phyloP scores from a whole-genome alignment of 2,113 vertebrate genomes.

The Coracopsis vasa region DNA sequence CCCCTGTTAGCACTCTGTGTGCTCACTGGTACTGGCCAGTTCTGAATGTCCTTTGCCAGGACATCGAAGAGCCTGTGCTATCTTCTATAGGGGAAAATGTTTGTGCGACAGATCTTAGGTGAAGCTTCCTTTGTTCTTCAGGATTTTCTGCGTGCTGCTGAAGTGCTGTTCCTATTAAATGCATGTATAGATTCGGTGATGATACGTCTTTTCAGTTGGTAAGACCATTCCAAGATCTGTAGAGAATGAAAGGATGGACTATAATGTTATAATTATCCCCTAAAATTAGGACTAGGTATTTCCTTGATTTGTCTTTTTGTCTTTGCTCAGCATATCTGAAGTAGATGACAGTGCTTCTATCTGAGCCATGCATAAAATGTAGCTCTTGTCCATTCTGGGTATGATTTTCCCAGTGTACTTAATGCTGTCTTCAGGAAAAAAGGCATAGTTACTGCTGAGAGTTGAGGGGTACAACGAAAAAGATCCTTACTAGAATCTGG shows the following conservation, averaged over 20 bases:
- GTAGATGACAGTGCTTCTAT: not conserved
- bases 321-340: not conserved
- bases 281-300: not conserved
- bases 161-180: not conserved
- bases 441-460: not conserved
- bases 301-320: not conserved
- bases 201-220: not conserved
- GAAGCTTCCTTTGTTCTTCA: not conserved
- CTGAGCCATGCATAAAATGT: not conserved
- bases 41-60: not conserved
- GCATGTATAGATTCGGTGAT: not conserved
- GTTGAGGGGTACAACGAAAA: not conserved
- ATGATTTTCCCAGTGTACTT: not conserved
- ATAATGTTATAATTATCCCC: not conserved
- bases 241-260: not conserved
- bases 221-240: not conserved
- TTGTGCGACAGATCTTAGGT: not conserved
- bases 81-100: not conserved
- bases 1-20: not conserved
- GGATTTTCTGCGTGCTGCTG: not conserved
- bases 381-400: not conserved
- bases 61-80: not conserved
- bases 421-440: not conserved
- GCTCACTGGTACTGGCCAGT: not conserved
- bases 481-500: not conserved